A percentile compares a stretch with the other conserved stretches of the same genome.
Conservation (phyloP, 2,797 vertebrate species). For the Falco naumanni region DNA sequence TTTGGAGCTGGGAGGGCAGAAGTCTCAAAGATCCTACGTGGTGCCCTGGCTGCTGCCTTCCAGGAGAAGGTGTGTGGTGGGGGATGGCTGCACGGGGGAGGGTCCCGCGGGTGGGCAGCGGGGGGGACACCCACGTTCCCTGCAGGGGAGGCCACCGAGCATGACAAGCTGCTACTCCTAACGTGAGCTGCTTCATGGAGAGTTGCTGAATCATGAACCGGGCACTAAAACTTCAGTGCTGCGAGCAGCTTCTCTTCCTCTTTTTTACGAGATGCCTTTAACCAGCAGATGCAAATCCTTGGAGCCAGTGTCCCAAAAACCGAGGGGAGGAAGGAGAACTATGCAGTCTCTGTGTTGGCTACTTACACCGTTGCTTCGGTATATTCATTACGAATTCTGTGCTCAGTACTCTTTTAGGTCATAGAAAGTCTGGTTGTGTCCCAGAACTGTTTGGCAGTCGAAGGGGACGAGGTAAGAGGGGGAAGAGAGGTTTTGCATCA, state of each 20-base stretch:
- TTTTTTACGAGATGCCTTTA: background rate
- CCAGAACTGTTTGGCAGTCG: background rate
- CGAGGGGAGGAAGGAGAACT: background rate
- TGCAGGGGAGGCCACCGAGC: background rate
- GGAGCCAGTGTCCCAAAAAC: background rate
- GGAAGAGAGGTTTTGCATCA: background rate
- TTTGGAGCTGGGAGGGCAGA: background rate
- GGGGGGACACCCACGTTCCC: background rate
- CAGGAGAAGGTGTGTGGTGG: background rate
- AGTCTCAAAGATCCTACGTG: background rate
- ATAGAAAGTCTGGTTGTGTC: background rate
- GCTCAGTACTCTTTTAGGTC: background rate
- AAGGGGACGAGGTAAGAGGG: background rate
- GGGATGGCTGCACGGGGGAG: background rate
- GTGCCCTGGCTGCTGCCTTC: background rate
- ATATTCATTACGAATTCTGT: background rate
- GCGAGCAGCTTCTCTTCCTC: background rate
- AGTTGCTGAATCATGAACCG: background rate
- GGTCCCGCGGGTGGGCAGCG: background rate
- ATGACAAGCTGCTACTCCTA: background rate
- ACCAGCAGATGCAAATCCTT: background rate
- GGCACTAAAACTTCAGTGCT: background rate
- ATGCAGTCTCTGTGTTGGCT: background rate
- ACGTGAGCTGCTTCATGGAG: background rate
- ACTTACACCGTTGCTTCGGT: background rate